phyloP scores from a whole-genome alignment of 2,797 vertebrate genomes.

The Enteromius thamalakanensis region DNA sequence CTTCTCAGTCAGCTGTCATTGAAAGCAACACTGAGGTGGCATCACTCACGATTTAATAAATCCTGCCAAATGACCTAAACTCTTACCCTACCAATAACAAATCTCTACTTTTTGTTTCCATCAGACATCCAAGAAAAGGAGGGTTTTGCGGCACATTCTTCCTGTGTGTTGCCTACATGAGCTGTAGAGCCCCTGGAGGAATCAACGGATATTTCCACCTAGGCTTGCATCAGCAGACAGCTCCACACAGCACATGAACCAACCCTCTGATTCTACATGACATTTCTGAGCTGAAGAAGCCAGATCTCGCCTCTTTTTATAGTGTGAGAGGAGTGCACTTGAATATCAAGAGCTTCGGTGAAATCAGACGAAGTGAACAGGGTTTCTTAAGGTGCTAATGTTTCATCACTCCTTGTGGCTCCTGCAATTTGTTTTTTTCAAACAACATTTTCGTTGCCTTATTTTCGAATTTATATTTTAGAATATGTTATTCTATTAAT shows the following conservation, averaged over 20 bases:
- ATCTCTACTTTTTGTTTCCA: not conserved
- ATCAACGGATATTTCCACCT: conserved; percentile 44
- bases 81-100: conserved; percentile 10
- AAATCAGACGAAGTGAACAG: conserved; percentile 21
- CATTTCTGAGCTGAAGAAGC: conserved; percentile 15
- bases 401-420: conserved; percentile 5
- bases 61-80: not conserved
- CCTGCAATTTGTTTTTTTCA: not conserved
- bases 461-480: not conserved
- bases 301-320: conserved; percentile 35
- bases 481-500: not conserved
- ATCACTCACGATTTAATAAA: conserved; percentile 13
- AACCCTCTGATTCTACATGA: conserved; percentile 44
- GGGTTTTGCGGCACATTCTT: not conserved
- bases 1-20: conserved; percentile 21
- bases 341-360: conserved; percentile 27
- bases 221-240: conserved; percentile 64
- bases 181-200: conserved; percentile 31
- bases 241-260: conserved; percentile 41
- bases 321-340: conserved; percentile 9
- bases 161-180: not conserved
- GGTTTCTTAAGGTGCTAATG: not conserved
- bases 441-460: not conserved
- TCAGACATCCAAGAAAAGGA: not conserved
- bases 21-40: conserved; percentile 8